phyloP scores from a whole-genome alignment of 1,140 invertebrate genomes.

The Glossosoma conforme region DNA sequence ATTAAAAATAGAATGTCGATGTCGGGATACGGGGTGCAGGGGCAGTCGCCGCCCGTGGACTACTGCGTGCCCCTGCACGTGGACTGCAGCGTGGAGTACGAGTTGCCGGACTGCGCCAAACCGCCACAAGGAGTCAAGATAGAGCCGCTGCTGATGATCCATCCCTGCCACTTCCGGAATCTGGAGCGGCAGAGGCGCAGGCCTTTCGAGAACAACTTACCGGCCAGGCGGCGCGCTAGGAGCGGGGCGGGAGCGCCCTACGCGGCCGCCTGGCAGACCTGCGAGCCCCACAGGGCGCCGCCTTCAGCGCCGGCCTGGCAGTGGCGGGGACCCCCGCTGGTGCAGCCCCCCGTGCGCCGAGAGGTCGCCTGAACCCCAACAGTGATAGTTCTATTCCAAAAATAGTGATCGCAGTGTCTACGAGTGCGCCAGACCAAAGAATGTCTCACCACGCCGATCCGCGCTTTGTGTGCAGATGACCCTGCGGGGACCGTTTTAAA shows the following conservation, averaged over 20 bases:
- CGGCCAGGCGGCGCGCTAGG: slow-evolving; percentile 27
- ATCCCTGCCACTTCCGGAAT: slow-evolving; percentile 67
- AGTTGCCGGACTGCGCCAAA: slow-evolving; percentile 67
- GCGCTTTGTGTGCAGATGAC: slow-evolving; percentile 14
- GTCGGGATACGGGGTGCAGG: slow-evolving; percentile 17
- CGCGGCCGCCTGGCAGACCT: slow-evolving; percentile 9
- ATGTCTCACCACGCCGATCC: slow-evolving; percentile 15
- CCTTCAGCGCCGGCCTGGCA: neutral
- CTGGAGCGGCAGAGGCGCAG: slow-evolving; percentile 62
- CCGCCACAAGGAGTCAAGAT: slow-evolving; percentile 61
- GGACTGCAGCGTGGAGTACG: slow-evolving; percentile 73
- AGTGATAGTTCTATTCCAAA: slow-evolving; percentile 25
- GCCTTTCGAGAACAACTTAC: slow-evolving; percentile 66
- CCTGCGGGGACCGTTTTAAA: too few relatives aligned
- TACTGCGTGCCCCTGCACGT: slow-evolving; percentile 67
- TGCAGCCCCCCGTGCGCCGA: slow-evolving; percentile 11
- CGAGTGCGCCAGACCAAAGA: slow-evolving; percentile 16
- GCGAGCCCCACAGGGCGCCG: neutral
- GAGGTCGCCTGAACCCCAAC: slow-evolving; percentile 9
- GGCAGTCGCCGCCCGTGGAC: slow-evolving; percentile 42
- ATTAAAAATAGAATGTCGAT: slow-evolving; percentile 11
- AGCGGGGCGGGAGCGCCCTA: slow-evolving; percentile 15
- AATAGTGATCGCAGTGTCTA: slow-evolving; percentile 23
- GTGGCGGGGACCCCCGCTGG: neutral
- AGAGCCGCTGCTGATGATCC: slow-evolving; percentile 69